phyloP scores from a whole-genome alignment of 2,888 invertebrate species.

The Acrocera orbiculus region DNA sequence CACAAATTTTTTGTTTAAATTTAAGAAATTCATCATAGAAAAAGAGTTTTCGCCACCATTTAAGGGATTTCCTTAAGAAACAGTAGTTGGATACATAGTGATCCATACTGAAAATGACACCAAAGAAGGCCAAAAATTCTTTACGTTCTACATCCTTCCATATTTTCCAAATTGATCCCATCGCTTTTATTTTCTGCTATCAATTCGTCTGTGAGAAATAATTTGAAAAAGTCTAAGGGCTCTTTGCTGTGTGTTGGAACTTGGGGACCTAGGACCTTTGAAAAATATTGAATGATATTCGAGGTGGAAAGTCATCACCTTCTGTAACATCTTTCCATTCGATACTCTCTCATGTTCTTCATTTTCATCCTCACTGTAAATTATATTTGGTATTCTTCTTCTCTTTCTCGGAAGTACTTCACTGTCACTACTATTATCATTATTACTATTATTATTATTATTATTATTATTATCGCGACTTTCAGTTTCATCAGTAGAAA shows the following conservation, averaged over 20 bases:
- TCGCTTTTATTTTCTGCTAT: constrained; percentile 3
- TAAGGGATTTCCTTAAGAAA: no score
- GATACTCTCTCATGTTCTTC: constrained; percentile 3
- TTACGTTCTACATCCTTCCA: constrained; percentile 5
- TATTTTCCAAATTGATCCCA: constrained; percentile 4
- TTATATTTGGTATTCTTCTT: constrained; percentile 1
- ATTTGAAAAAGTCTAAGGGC: constrained; percentile 4
- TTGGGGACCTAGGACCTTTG: constrained; percentile 3
- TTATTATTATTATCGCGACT: constrained; percentile 1
- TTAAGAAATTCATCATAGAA: no score
- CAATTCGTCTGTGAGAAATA: constrained; percentile 3
- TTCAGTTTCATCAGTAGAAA: constrained; percentile 3
- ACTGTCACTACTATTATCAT: constrained; percentile 3
- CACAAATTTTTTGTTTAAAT: no score
- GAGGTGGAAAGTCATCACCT: constrained; percentile 3
- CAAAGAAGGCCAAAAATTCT: constrained; percentile 7
- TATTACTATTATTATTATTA: background rate
- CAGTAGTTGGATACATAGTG: no score
- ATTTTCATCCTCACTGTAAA: constrained; percentile 2
- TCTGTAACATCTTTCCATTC: constrained; percentile 4
- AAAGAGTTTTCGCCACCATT: no score
- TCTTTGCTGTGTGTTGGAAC: constrained; percentile 4
- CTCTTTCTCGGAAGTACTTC: constrained; percentile 2
- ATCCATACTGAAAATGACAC: constrained; percentile 6
- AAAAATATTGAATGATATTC: constrained; percentile 5